These are phyloP conservation scores for Thermophis baileyi DNA, from an alignment of 2,113 vertebrate species.

Conservation along the genomic window DNA sequence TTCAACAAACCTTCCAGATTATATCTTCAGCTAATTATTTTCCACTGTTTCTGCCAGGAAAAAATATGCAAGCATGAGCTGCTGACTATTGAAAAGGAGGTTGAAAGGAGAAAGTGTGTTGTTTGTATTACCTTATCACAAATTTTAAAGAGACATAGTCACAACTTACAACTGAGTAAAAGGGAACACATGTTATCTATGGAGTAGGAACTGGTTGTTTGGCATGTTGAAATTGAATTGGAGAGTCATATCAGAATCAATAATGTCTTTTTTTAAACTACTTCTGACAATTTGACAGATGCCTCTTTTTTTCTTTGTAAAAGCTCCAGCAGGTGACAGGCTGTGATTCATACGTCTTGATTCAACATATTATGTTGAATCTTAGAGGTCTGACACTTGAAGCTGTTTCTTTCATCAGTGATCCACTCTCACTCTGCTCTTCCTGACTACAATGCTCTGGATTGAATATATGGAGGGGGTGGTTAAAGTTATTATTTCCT, in stretches of 20 bases:
- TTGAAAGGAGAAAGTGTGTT: conserved; percentile 29
- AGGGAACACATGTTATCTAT: not conserved
- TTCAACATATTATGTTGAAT: not conserved
- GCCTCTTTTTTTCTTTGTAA: not conserved
- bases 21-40: conserved; percentile 30
- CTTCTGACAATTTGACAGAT: not conserved
- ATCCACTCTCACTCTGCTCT: not conserved
- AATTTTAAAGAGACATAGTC: not conserved
- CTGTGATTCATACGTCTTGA: not conserved
- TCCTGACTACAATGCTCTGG: not conserved
- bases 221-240: not conserved
- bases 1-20: conserved; percentile 30
- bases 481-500: not conserved
- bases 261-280: not conserved
- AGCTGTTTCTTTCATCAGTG: not conserved
- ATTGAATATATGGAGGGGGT: not conserved
- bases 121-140: not conserved
- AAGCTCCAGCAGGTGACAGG: not conserved
- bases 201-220: not conserved
- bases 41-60: conserved; percentile 48
- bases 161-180: not conserved
- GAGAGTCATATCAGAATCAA: not conserved
- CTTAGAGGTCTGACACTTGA: not conserved
- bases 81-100: conserved; percentile 41
- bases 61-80: conserved; percentile 48